These are phyloP conservation scores for Luscinia megarhynchos DNA, from an alignment of 2,797 vertebrate genomes.

Conservation along the genomic window DNA sequence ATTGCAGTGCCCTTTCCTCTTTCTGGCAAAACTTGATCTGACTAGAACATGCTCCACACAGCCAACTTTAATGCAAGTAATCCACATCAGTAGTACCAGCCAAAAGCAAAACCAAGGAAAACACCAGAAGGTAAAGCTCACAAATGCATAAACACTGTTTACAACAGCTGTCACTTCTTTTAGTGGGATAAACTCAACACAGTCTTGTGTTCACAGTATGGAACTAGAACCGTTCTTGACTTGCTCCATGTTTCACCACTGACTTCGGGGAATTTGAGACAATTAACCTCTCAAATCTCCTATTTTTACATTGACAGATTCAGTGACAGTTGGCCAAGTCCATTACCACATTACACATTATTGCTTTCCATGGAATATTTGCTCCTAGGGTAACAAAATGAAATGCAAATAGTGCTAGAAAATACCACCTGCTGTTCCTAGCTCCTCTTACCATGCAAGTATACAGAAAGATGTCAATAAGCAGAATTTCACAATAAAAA, in stretches of 20 bases:
- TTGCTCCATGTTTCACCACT: neutral
- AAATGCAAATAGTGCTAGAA: neutral
- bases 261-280: neutral
- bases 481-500: neutral
- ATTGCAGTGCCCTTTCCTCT: neutral
- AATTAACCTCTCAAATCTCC: neutral
- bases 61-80: neutral
- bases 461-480: neutral
- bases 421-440: neutral
- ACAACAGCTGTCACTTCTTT: neutral
- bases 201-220: neutral
- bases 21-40: neutral
- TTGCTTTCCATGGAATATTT: neutral
- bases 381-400: neutral
- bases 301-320: neutral
- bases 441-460: neutral
- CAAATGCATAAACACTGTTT: neutral
- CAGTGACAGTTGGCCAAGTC: neutral
- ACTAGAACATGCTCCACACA: neutral
- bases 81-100: neutral
- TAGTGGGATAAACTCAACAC: neutral
- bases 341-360: fast-evolving
- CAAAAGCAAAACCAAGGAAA: neutral
- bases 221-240: neutral
- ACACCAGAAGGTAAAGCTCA: neutral